Evolutionary conservation across 2,888 invertebrate species (phyloP).

Genomic region (Geotrupes spiniger): DNA sequence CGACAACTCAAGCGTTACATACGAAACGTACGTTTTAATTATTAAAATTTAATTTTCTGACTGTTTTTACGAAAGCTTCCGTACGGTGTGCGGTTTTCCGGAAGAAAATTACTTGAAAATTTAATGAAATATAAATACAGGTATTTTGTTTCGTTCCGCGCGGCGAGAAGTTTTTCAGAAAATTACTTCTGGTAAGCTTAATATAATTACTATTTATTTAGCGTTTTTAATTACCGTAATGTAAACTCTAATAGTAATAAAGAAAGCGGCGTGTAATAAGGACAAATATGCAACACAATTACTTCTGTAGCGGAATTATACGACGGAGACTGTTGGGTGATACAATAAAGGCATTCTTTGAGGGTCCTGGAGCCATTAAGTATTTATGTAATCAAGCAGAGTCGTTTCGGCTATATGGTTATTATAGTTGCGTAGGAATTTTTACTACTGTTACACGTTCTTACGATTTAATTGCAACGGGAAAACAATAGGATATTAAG

Average conservation of each 20-base stretch:
- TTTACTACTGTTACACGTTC: not conserved
- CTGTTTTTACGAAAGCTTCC: constrained; percentile 6
- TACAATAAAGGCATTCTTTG: constrained; percentile 26
- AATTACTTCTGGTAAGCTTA: constrained; percentile 9
- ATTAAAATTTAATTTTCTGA: constrained; percentile 18
- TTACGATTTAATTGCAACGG: too few species aligned
- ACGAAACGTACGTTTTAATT: constrained; percentile 10
- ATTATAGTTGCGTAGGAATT: constrained; percentile 8
- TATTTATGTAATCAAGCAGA: constrained; percentile 27
- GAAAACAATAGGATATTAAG: too few species aligned
- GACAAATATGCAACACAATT: constrained; percentile 9
- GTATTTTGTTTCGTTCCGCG: constrained; percentile 8
- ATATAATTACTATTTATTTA: constrained; percentile 11
- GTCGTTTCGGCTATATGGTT: constrained; percentile 16
- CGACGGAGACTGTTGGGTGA: constrained; percentile 8
- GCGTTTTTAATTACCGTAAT: constrained; percentile 16
- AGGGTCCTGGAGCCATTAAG: constrained; percentile 23
- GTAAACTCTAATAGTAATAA: constrained; percentile 9
- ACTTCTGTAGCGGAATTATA: constrained; percentile 9
- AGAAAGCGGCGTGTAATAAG: constrained; percentile 4
- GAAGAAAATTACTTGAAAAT: constrained; percentile 10
- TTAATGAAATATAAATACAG: constrained; percentile 19
- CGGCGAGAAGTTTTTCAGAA: too few species aligned
- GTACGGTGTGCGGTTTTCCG: not conserved
- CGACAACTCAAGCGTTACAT: not conserved